These are phyloP conservation scores for Tenthredo mesomela DNA, from an alignment of 2,888 invertebrate genomes.

Conservation along the genomic window DNA sequence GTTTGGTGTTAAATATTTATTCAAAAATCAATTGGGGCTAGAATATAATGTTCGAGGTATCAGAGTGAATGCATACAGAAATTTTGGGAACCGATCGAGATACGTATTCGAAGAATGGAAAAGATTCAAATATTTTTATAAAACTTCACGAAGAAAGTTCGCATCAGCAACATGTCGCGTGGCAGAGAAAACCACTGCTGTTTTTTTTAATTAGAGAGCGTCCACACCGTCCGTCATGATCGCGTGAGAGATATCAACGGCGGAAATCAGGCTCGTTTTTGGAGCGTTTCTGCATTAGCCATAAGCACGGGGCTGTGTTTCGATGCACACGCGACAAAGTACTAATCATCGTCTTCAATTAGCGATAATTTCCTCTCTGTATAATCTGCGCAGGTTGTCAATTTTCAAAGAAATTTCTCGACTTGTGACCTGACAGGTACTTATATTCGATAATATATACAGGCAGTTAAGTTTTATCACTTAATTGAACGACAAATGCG, in stretches of 20 bases:
- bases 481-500: neutral
- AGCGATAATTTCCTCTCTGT: neutral
- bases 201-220: slow-evolving; percentile 43
- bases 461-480: slow-evolving; percentile 2
- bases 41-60: neutral
- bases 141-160: slow-evolving; percentile 18
- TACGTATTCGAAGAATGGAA: neutral
- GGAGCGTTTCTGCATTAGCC: slow-evolving; percentile 24
- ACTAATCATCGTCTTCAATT: slow-evolving; percentile 7
- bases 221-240: slow-evolving; percentile 29
- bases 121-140: slow-evolving; percentile 10
- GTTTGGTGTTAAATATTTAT: neutral
- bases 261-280: slow-evolving; percentile 34
- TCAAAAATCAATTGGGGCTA: neutral
- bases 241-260: slow-evolving; percentile 43
- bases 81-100: neutral
- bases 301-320: neutral
- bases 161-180: slow-evolving; percentile 38
- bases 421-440: slow-evolving; percentile 49
- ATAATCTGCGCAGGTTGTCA: slow-evolving; percentile 17
- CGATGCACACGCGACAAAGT: slow-evolving; percentile 8
- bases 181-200: slow-evolving; percentile 20
- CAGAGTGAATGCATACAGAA: neutral
- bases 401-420: neutral
- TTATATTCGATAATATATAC: slow-evolving; percentile 20